phyloP scores from a whole-genome alignment of 1,140 invertebrate species.

The Platorchestia sp. region DNA sequence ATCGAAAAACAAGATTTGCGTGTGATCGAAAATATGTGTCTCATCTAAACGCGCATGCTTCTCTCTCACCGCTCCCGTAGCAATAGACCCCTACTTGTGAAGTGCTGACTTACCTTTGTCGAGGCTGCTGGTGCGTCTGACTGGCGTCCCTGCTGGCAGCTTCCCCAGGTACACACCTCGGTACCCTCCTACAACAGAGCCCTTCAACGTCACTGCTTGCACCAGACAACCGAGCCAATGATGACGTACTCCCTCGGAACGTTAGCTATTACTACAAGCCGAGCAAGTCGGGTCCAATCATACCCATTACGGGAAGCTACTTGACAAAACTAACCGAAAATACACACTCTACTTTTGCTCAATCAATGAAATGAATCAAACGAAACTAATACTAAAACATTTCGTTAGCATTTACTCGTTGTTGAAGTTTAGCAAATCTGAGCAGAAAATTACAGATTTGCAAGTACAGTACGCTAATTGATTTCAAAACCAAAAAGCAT shows the following conservation, averaged over 20 bases:
- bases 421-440: background rate
- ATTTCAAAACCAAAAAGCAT: background rate
- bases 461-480: background rate
- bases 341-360: background rate
- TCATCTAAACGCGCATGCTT: background rate
- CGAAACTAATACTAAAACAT: background rate
- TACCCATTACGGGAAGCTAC: too few species aligned
- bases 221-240: background rate
- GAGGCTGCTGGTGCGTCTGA: slow-evolving; percentile 49
- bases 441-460: background rate
- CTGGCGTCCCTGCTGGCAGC: slow-evolving; percentile 60
- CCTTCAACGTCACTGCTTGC: background rate
- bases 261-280: too few species aligned
- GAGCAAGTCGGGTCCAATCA: too few species aligned
- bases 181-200: slow-evolving; percentile 58
- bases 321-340: background rate
- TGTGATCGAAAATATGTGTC: background rate
- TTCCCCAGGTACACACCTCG: slow-evolving; percentile 64
- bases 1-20: background rate
- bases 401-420: background rate
- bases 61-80: too few species aligned
- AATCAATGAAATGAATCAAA: background rate
- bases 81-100: too few species aligned
- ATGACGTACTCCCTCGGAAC: too few species aligned
- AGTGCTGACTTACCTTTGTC: slow-evolving; percentile 55